Conservation (phyloP, 2,888 invertebrate species). For the Troides aeacus region DNA sequence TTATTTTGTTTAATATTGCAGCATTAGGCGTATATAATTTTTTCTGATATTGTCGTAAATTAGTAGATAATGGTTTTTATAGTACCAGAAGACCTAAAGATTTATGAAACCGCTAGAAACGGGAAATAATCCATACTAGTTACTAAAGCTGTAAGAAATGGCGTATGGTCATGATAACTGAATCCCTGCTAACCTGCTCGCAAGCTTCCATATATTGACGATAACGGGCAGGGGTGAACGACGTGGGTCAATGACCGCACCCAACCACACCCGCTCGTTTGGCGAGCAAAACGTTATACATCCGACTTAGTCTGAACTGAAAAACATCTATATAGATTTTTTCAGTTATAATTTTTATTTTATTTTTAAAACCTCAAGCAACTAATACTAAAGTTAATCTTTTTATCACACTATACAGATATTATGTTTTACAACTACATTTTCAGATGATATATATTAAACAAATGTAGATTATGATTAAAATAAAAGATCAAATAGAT, state of each 20-base stretch:
- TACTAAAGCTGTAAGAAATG: slow-evolving; percentile 3
- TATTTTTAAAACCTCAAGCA: too few relatives aligned
- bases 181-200: slow-evolving; percentile 43
- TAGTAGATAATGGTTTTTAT: neutral
- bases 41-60: neutral
- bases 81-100: neutral
- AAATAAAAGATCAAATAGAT: too few relatives aligned
- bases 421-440: too few relatives aligned
- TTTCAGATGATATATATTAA: too few relatives aligned
- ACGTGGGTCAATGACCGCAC: slow-evolving; percentile 62
- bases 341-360: neutral
- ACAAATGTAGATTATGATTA: too few relatives aligned
- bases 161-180: slow-evolving; percentile 32
- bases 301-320: slow-evolving; percentile 21
- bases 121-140: neutral
- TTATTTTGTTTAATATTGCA: too few relatives aligned
- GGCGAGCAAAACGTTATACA: slow-evolving; percentile 41
- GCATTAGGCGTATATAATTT: neutral
- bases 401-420: too few relatives aligned
- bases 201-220: slow-evolving; percentile 71
- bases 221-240: slow-evolving; percentile 72
- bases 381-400: too few relatives aligned
- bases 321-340: neutral
- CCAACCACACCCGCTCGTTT: slow-evolving; percentile 50
- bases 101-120: slow-evolving; percentile 3